A percentile compares a stretch with the other conserved stretches of the same genome.
Evolutionary conservation across 1,140 invertebrate species (phyloP).

Genomic region (Apis dorsata): DNA sequence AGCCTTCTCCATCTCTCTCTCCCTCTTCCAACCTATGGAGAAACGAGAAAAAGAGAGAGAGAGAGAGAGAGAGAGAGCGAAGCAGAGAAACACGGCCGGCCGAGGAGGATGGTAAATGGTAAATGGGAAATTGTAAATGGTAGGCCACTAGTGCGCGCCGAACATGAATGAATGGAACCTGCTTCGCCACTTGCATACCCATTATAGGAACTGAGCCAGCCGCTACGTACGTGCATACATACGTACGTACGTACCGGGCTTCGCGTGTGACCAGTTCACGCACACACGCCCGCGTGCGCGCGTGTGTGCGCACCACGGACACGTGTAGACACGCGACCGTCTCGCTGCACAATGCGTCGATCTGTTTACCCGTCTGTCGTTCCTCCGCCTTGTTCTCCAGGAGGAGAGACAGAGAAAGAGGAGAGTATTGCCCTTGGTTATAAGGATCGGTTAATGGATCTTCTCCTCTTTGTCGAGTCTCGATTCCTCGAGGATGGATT

Average conservation of each 20-base stretch:
- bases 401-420: no score
- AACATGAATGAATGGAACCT: slow-evolving; percentile 79
- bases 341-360: slow-evolving; percentile 49
- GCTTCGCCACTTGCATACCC: slow-evolving; percentile 77
- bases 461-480: background rate
- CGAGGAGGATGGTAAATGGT: slow-evolving; percentile 67
- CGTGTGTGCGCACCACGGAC: background rate
- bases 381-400: background rate
- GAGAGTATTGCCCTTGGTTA: slow-evolving; percentile 1
- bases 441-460: slow-evolving; percentile 18
- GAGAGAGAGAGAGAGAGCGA: slow-evolving; percentile 52
- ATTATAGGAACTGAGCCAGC: slow-evolving; percentile 73
- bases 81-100: slow-evolving; percentile 50
- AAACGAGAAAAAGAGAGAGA: slow-evolving; percentile 61
- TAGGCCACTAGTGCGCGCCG: slow-evolving; percentile 72
- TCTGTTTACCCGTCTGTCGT: slow-evolving; percentile 59
- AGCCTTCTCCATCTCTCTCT: background rate
- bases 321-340: slow-evolving; percentile 51
- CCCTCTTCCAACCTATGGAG: slow-evolving; percentile 15
- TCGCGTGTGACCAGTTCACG: slow-evolving; percentile 41
- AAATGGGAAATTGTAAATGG: slow-evolving; percentile 77
- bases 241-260: slow-evolving; percentile 38
- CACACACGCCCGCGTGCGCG: background rate
- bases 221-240: slow-evolving; percentile 46
- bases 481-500: no score